phyloP scores from a whole-genome alignment of 2,797 vertebrate species.

The Pipistrellus nathusii region DNA sequence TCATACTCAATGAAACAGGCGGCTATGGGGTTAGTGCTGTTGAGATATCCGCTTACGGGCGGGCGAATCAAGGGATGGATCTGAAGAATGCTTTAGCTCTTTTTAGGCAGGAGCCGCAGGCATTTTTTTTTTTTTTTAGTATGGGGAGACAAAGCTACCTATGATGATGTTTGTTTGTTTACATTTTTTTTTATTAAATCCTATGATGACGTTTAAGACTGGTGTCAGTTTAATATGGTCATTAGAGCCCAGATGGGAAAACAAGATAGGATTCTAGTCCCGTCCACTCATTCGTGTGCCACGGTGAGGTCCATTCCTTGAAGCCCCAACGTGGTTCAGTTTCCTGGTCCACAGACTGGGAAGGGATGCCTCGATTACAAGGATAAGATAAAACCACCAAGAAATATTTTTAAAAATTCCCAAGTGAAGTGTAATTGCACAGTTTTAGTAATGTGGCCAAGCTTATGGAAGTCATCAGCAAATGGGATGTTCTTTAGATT shows the following conservation, averaged over 20 bases:
- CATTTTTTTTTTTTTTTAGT: background rate
- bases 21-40: background rate
- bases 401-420: conserved; percentile 34
- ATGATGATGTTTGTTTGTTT: background rate
- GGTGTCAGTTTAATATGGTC: background rate
- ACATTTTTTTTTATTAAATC: no score
- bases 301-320: background rate
- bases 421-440: background rate
- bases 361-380: conserved; percentile 4
- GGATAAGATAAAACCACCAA: background rate
- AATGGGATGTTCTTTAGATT: conserved; percentile 5
- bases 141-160: background rate
- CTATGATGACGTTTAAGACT: background rate
- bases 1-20: background rate
- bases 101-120: background rate
- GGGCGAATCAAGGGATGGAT: background rate
- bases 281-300: background rate
- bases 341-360: background rate
- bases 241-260: background rate
- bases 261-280: background rate
- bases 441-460: background rate
- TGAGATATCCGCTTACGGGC: background rate
- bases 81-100: background rate
- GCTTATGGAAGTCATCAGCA: background rate
- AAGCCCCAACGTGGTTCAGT: background rate